These are phyloP conservation scores for Erpobdella octoculata DNA, from an alignment of 2,888 invertebrate species.

Conservation along the genomic window DNA sequence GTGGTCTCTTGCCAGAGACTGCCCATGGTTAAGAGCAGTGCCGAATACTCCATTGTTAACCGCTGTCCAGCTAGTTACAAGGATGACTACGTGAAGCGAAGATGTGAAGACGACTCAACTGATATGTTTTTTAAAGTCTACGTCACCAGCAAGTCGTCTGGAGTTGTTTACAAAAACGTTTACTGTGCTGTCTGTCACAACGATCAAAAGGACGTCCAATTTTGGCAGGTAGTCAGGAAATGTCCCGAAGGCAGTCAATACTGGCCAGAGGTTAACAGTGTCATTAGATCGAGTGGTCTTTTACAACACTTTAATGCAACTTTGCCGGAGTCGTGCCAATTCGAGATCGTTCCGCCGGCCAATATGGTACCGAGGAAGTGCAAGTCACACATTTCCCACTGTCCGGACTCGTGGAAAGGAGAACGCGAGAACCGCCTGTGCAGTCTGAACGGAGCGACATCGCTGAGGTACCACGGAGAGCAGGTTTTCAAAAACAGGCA, in stretches of 20 bases:
- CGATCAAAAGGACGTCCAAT: slow-evolving; percentile 32
- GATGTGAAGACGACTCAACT: slow-evolving; percentile 29
- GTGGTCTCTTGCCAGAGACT: slow-evolving; percentile 32
- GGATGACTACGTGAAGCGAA: slow-evolving; percentile 29
- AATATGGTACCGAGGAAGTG: slow-evolving; percentile 30
- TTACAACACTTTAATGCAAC: neutral
- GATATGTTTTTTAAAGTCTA: slow-evolving; percentile 35
- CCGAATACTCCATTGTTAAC: slow-evolving; percentile 36
- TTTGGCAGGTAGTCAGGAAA: slow-evolving; percentile 30
- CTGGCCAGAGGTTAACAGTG: neutral
- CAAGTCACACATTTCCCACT: slow-evolving; percentile 29
- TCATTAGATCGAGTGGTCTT: neutral
- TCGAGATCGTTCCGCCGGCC: slow-evolving; percentile 21
- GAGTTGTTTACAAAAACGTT: slow-evolving; percentile 40
- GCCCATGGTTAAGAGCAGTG: slow-evolving; percentile 27
- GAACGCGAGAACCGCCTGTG: slow-evolving; percentile 27
- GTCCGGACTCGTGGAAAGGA: slow-evolving; percentile 11
- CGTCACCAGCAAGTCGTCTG: slow-evolving; percentile 36
- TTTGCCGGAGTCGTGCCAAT: neutral
- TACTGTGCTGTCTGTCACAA: slow-evolving; percentile 43
- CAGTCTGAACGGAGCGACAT: slow-evolving; percentile 8
- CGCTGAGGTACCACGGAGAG: slow-evolving; percentile 29
- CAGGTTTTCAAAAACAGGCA: slow-evolving; percentile 25
- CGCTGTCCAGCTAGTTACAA: slow-evolving; percentile 36
- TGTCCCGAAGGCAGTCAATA: neutral